Percentiles rank a stretch among this genome's conserved stretches.
phyloP scores from a whole-genome alignment of 2,797 vertebrate species.

The Lagocephalus sceleratus region DNA sequence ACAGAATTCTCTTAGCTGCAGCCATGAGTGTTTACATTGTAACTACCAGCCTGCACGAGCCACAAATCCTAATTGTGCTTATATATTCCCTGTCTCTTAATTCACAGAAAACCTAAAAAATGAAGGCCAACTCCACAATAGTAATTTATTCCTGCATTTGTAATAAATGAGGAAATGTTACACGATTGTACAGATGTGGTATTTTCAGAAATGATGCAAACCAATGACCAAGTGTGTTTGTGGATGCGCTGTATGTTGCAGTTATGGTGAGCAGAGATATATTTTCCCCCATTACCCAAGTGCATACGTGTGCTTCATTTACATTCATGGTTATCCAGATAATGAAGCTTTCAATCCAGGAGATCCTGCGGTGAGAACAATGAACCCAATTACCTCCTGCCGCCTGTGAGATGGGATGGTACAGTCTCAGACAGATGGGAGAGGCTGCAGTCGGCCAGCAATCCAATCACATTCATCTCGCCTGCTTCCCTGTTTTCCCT shows the following conservation, averaged over 20 bases:
- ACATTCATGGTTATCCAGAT: constrained; percentile 88
- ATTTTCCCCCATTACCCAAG: constrained; percentile 71
- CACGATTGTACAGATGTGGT: constrained; percentile 11
- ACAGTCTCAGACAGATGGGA: constrained; percentile 85
- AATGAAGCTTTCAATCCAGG: constrained; percentile 86
- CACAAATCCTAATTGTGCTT: constrained; percentile 11
- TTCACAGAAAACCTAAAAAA: constrained; percentile 11
- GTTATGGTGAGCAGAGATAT: constrained; percentile 69
- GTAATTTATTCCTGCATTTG: neutral
- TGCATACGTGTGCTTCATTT: constrained; percentile 81
- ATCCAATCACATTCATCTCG: constrained; percentile 85
- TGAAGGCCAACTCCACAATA: constrained; percentile 23
- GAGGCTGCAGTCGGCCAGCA: constrained; percentile 79
- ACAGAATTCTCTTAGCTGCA: constrained; percentile 29
- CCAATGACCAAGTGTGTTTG: constrained; percentile 41
- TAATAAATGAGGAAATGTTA: neutral
- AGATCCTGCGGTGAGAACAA: constrained; percentile 85
- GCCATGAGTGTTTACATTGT: constrained; percentile 29
- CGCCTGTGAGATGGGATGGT: constrained; percentile 84
- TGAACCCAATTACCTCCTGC: constrained; percentile 87
- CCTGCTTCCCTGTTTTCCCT: constrained; percentile 68
- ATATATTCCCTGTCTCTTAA: constrained; percentile 4
- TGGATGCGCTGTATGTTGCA: constrained; percentile 52
- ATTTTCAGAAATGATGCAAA: constrained; percentile 37
- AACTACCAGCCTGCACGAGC: constrained; percentile 8